Evolutionary conservation across 2,888 invertebrate genomes (phyloP), one percentile per base, ranked within the genome.

Genomic region (Drosophila siamana): DNA sequence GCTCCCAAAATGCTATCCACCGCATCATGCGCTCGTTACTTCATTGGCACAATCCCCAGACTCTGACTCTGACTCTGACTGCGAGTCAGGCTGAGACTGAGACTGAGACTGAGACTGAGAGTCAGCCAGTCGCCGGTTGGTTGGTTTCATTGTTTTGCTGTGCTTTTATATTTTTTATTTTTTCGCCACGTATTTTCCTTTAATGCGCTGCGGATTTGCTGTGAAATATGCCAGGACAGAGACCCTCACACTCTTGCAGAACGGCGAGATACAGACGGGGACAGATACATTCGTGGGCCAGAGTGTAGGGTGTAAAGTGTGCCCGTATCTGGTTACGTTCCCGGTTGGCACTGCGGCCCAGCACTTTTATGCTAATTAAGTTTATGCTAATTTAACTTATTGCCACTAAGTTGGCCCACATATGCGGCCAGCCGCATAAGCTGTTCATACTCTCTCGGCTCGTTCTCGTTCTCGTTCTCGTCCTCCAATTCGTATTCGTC

Each of bases 301-400:
- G 38, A 15, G 24, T 19, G 36, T 36, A 26, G 38, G 13, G 24
- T 19, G 36, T 36, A 33, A 19, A 28, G 51, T 60, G 33, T 50
- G 67, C 50, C 65, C 65, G 54, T 78, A 78, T 78, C 70, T 76
- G 72, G 54, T 57, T 40, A 50, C 60, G 55, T 68, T 83, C 83
- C 80, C 83, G 66, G 71, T 78, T 80, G 81, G 80, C 78, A 65
- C 73, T 73, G 76, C 76, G 76, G 76, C 78, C 86, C 83, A 67
- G 79, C 86, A 85, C 85, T 85, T 87, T 86, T 85, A 85, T 85
- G 87, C 82, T 85, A 85, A 85, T 85, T 85, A 85, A 87, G 84
- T 85, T 85, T 85, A 85, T 85, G 87, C 85, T 85, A 85, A 85
- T 85, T 85, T 87, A 86, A 85, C 80, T 86, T 85, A 86, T 85